phyloP scores from a whole-genome alignment of 2,797 vertebrate species.

The Antennarius maculatus region DNA sequence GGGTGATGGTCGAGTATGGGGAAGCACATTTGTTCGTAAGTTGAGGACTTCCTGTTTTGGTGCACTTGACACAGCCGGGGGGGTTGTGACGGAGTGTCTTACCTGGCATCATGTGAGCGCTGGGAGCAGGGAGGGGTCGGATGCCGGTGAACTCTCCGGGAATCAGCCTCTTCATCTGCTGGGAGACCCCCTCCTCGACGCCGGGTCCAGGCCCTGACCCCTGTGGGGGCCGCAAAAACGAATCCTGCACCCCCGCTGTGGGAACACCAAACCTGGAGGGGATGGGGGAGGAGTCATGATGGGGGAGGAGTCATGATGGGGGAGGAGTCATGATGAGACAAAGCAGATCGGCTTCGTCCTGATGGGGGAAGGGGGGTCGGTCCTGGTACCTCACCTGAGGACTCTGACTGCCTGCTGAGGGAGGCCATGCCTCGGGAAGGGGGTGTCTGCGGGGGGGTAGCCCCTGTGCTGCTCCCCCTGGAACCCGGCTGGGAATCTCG shows the following conservation, averaged over 20 bases:
- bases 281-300: too few species aligned
- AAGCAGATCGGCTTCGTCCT: background rate
- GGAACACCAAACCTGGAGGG: slow-evolving; percentile 83
- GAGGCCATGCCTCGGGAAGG: slow-evolving; percentile 78
- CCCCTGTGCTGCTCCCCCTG: slow-evolving; percentile 66
- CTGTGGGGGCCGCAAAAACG: slow-evolving; percentile 83
- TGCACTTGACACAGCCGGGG: too few species aligned
- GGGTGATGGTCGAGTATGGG: too few species aligned
- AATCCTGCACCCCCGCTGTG: slow-evolving; percentile 81
- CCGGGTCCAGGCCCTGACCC: slow-evolving; percentile 72
- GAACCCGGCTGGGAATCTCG: slow-evolving; percentile 47
- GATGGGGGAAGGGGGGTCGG: background rate
- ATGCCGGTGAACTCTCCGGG: slow-evolving; percentile 79
- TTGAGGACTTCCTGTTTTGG: too few species aligned
- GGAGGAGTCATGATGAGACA: background rate
- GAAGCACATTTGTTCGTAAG: too few species aligned
- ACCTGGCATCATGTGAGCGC: slow-evolving; percentile 55
- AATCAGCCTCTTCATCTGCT: slow-evolving; percentile 85
- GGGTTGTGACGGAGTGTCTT: background rate
- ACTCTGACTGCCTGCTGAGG: slow-evolving; percentile 80
- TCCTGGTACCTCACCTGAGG: slow-evolving; percentile 81
- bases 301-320: background rate
- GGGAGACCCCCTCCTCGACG: slow-evolving; percentile 71
- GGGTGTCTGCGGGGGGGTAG: slow-evolving; percentile 79
- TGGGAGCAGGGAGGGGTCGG: slow-evolving; percentile 67